Evolutionary conservation across 2,888 invertebrate species (phyloP), one percentile per base, ranked within the genome.

Genomic region (Apamea monoglypha): DNA sequence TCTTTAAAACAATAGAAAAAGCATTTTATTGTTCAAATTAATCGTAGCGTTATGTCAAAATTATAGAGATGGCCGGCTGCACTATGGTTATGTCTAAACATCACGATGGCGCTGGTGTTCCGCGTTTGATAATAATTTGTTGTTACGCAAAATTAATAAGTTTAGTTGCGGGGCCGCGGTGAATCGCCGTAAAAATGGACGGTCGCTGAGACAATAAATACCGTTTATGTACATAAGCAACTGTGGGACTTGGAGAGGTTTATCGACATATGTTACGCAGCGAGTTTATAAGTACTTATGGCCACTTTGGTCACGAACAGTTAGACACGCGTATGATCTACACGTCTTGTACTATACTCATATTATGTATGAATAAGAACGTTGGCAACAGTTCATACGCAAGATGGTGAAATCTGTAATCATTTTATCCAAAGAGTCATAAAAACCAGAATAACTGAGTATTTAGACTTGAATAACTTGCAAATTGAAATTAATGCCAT

Each of bases 101-200:
- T 68, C 59, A 86, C 82, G 82, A 88, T 89, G 83, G 83, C 50
- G 29, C 29, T 68, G 82, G 32, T 72, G 86, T 89, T 88, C 84
- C 84, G 88, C 74, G 81, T 89, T 81, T 84, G 85, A 81, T 84
- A 84, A 81, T 84, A 83, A 88, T 88, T 89, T 80, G 40, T 76
- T 53, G 78, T 88, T 88, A 77, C 88, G 88, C 88, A 89, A 89
- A 89, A 84, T 89, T 83, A 82, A 84, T 89, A 80, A 76, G 78
- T 79, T 89, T 84, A 82, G 86, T 84, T 56, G 81, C 86, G 87
- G 84, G 72, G 68, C 80, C 85, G 79, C 76, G 81, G 82, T 82
- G 83, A 81, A 78, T 82, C 81, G 71, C 77, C 29, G 79, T 64
- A 76, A 81, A 88, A 81, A 83, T 86, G 74, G 76, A 70, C 80